Evolutionary conservation across 2,888 invertebrate genomes (phyloP), one percentile per base, ranked within the genome.

Genomic region (Tuberolachnus salignus): DNA sequence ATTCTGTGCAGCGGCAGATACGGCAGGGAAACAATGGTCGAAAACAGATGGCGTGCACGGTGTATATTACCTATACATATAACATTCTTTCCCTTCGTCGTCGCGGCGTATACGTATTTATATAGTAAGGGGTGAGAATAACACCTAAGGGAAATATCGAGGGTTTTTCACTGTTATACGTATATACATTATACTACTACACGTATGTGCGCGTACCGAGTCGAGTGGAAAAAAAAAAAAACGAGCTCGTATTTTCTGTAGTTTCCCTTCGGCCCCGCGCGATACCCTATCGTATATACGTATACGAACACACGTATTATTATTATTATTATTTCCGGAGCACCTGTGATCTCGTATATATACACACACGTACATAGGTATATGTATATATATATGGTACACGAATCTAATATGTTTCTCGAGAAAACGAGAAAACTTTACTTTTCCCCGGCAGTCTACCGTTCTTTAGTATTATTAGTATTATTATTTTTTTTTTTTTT

Each of bases 111-210:
- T 34, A 34, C 34, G 34, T 34, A 4, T 6, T 34, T 34, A 4
- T 34, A 3, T 34, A 3, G 34, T 16, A 42, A 69, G 69, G 78
- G 78, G 59, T 69, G 67, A 34, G 69, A 78, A 78, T 59, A 78
- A 69, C 69, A 78, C 78, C 78, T 78, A 78, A 78, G 78, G 78
- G 78, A 78, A 78, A 78, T 78, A 69, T 78, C 59, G 57, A 78
- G 46, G 34, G 67, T 61, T 67, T 78, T 34, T 34, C 34, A 34
- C 66, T 16, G 1, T 19, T 13, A 42, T 9, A 34, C 8, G 2
- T 26, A 8, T 21, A 19, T 57, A 13, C 14, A 16, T 49, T 49
- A 49, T 63, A 63, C 19, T 16, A 57, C 42, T 23, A 13, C n/a
- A 19, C 23, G 6, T 26, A 26, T 34, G 49, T 19, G 14, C 42